A percentile compares a stretch with the other conserved stretches of the same genome.
Conservation (phyloP, 2,797 vertebrate genomes). For the Sandelia bainsii region DNA sequence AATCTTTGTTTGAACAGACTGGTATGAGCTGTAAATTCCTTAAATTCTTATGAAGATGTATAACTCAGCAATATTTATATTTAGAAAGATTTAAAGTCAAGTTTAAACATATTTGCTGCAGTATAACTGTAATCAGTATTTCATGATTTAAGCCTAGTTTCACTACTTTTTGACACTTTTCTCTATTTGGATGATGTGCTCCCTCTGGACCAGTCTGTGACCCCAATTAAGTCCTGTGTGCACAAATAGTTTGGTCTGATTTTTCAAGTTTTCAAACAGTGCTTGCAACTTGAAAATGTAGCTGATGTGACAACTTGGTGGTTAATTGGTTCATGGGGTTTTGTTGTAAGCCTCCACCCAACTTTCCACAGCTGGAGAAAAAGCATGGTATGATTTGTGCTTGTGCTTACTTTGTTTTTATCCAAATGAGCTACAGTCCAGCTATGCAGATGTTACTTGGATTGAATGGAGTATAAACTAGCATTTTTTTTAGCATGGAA, state of each 20-base stretch:
- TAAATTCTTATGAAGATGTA: not conserved
- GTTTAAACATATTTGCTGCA: not conserved
- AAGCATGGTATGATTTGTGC: not conserved
- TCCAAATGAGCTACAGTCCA: not conserved
- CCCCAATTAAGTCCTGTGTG: conserved; percentile 29
- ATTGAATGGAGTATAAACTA: too few relatives aligned
- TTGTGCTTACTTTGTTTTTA: not conserved
- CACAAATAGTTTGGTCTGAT: not conserved
- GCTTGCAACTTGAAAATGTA: conserved; percentile 7
- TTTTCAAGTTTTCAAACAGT: conserved; percentile 1
- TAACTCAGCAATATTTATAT: not conserved
- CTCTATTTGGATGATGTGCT: not conserved
- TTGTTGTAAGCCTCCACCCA: conserved; percentile 26
- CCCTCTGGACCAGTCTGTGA: conserved; percentile 17
- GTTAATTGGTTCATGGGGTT: conserved; percentile 30
- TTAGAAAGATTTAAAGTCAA: too few relatives aligned
- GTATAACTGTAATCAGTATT: not conserved
- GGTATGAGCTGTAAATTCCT: conserved; percentile 21
- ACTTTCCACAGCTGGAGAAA: not conserved
- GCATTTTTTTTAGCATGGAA: too few relatives aligned
- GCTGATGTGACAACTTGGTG: conserved; percentile 30
- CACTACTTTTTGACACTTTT: not conserved
- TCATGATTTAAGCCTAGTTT: not conserved
- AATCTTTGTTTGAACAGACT: not conserved
- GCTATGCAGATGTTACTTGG: not conserved